Evolutionary conservation across 2,797 vertebrate genomes (phyloP), one percentile per base, ranked within the genome.

Genomic region (Amblyopsis hoosieri): DNA sequence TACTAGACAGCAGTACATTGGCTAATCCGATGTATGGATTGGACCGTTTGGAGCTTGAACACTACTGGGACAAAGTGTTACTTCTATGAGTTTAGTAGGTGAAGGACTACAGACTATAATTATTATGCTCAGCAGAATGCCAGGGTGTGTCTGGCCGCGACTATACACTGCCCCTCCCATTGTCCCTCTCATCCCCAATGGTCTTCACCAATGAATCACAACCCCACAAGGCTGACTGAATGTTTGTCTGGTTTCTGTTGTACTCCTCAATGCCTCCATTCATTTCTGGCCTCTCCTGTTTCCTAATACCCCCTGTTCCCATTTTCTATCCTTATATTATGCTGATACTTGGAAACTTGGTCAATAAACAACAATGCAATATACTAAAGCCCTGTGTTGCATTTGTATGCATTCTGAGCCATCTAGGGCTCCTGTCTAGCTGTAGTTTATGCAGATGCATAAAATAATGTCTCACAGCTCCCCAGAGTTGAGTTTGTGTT

Each of bases 101-200:
- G 2, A 42, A 42, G 50, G 66, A 71, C 71, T 71, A 37, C 60
- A 69, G 60, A 67, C 64, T 75, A 78, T 78, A 80, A 81, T 75
- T 45, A 79, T 71, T 77, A 67, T 15, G 53, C 46, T 76, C 11
- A 67, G 55, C 57, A 76, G 57, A 74, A 75, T 45, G 19, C n/a
- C 55, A 73, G 81, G 78, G 79, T 69, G 82, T 85, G 72, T 60
- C 69, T 51, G 19, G 63, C 65, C 64, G 54, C 13, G 3, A 72
- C 19, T 55, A 49, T 19, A 29, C 15, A 11, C 37, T 13, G 45
- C 8, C 50, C 15, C 56, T 76, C 64, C 66, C 29, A 12, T 49
- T 23, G 11, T 57, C 49, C 48, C 42, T 13, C 42, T 66, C 19
- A 47, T 10, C 23, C 60, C 68, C 64, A 23, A 56, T 19, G 51